Percentiles rank a stretch among this genome's conserved stretches.
phyloP scores from a whole-genome alignment of 1,140 invertebrate species.

The Anagrus nilaparvatae region DNA sequence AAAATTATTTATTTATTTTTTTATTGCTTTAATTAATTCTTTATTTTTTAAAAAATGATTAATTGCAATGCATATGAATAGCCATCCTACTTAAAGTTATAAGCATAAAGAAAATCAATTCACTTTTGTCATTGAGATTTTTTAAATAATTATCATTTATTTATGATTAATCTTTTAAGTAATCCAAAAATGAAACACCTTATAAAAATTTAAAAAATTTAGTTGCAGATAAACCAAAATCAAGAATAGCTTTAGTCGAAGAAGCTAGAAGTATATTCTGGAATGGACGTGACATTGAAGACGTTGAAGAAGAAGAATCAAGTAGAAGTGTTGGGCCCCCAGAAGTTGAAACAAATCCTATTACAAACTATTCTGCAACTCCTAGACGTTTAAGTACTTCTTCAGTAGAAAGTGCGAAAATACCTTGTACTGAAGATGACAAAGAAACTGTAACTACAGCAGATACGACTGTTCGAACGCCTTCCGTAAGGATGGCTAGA shows the following conservation, averaged over 20 bases:
- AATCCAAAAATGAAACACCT: too few relatives aligned
- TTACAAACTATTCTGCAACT: slow-evolving; percentile 34
- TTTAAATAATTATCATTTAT: too few relatives aligned
- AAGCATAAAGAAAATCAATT: too few relatives aligned
- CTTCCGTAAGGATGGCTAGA: slow-evolving; percentile 37
- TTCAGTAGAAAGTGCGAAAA: slow-evolving; percentile 37
- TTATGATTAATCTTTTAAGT: too few relatives aligned
- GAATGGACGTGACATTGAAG: slow-evolving; percentile 24
- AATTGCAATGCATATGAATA: too few relatives aligned
- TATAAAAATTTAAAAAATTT: too few relatives aligned
- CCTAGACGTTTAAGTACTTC: slow-evolving; percentile 37
- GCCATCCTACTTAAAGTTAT: too few relatives aligned
- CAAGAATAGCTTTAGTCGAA: not conserved
- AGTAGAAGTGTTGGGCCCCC: slow-evolving; percentile 22
- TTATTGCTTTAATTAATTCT: too few relatives aligned
- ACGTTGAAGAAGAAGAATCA: slow-evolving; percentile 16
- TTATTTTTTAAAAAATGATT: too few relatives aligned
- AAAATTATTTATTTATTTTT: too few relatives aligned
- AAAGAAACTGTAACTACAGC: slow-evolving; percentile 32
- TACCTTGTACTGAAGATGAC: slow-evolving; percentile 38
- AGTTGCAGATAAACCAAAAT: too few relatives aligned
- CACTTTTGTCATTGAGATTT: too few relatives aligned
- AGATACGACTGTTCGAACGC: slow-evolving; percentile 31
- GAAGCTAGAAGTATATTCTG: slow-evolving; percentile 22
- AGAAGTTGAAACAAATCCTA: slow-evolving; percentile 33